These are phyloP conservation scores for Agrochola macilenta DNA, from an alignment of 2,888 invertebrate genomes.

Conservation along the genomic window DNA sequence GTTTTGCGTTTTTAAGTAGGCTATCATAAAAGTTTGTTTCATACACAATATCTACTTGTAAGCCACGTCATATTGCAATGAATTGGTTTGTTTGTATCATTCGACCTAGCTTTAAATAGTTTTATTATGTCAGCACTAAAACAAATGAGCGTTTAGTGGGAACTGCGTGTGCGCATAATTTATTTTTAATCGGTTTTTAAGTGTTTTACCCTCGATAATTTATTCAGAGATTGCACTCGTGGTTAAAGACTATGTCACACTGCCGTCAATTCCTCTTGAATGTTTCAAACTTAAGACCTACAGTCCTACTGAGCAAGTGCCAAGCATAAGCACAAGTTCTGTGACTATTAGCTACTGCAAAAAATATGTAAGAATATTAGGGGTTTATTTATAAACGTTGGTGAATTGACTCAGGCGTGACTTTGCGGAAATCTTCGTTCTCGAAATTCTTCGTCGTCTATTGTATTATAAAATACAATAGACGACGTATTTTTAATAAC, in stretches of 20 bases:
- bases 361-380: neutral
- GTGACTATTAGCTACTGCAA: neutral
- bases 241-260: neutral
- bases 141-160: constrained; percentile 14
- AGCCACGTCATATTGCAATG: constrained; percentile 30
- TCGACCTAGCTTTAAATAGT: constrained; percentile 35
- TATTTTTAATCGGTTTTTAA: constrained; percentile 43
- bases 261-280: neutral
- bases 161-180: constrained; percentile 37
- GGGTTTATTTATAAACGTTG: too few relatives aligned
- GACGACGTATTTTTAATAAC: too few relatives aligned
- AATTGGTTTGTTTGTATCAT: constrained; percentile 30
- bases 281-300: neutral
- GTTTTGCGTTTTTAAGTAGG: constrained; percentile 53
- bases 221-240: constrained; percentile 15
- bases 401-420: too few relatives aligned
- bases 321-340: neutral
- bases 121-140: constrained; percentile 35
- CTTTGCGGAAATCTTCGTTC: too few relatives aligned
- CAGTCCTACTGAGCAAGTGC: neutral
- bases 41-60: constrained; percentile 36
- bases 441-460: too few relatives aligned
- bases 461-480: too few relatives aligned
- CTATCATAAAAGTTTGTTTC: constrained; percentile 16
- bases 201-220: constrained; percentile 20